These are phyloP conservation scores for Phanerotoma sp. DNA, from an alignment of 2,888 invertebrate genomes.

Conservation along the genomic window DNA sequence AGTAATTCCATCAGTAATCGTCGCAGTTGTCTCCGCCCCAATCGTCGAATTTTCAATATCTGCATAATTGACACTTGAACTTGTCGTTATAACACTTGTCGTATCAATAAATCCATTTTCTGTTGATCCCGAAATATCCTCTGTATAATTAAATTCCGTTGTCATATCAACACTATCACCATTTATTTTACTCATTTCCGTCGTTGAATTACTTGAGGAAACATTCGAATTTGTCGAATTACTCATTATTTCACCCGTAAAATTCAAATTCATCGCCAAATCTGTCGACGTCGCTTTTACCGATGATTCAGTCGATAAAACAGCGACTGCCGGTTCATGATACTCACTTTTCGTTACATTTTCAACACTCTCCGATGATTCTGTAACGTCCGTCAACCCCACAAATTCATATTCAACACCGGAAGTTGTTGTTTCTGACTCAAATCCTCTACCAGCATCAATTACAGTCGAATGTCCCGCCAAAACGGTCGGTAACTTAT, in stretches of 20 bases:
- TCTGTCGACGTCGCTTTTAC: too few relatives aligned
- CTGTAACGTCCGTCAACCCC: conserved; percentile 40
- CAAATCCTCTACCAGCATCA: not conserved
- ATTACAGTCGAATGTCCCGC: not conserved
- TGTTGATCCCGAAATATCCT: conserved; percentile 8
- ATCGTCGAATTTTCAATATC: not conserved
- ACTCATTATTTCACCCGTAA: too few relatives aligned
- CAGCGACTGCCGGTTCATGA: too few relatives aligned
- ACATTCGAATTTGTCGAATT: conserved; percentile 1
- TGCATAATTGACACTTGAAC: not conserved
- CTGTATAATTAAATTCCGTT: not conserved
- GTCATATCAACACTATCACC: not conserved
- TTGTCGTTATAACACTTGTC: not conserved
- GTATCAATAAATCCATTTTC: conserved; percentile 8
- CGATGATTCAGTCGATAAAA: too few relatives aligned
- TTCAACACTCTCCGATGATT: not conserved
- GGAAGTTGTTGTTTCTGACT: conserved; percentile 34
- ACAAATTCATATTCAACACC: conserved; percentile 48
- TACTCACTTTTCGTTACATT: not conserved
- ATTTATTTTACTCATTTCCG: too few relatives aligned
- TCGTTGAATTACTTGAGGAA: not conserved
- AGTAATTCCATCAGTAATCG: not conserved
- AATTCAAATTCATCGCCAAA: too few relatives aligned
- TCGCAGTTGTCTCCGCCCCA: not conserved
- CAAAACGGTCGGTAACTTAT: too few relatives aligned